Percentiles rank a stretch among this genome's conserved stretches.
These are phyloP conservation scores for Crotalus helleri DNA, from an alignment of 2,113 vertebrate species.

Conservation along the genomic window DNA sequence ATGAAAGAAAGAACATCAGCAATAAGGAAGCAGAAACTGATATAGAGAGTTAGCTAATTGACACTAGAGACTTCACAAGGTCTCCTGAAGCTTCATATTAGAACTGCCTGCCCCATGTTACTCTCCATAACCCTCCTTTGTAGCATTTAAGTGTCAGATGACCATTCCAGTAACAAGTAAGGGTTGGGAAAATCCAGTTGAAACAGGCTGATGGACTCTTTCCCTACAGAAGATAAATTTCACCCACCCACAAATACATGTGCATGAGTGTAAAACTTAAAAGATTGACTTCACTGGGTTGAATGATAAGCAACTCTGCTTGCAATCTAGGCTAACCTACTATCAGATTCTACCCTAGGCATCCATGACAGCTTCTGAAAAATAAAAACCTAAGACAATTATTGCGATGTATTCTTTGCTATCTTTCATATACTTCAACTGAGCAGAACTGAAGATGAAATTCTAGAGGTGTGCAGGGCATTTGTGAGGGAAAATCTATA, in stretches of 20 bases:
- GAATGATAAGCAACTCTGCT: not conserved
- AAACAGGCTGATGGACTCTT: not conserved
- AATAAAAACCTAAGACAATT: not conserved
- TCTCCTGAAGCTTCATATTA: not conserved
- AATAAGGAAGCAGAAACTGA: not conserved
- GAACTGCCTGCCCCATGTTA: not conserved
- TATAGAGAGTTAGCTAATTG: not conserved
- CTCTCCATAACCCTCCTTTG: not conserved
- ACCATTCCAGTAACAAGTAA: not conserved
- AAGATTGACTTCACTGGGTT: not conserved
- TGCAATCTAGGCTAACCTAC: not conserved
- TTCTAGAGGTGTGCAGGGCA: not conserved
- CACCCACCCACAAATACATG: not conserved
- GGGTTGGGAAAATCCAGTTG: too few relatives aligned
- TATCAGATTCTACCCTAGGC: not conserved
- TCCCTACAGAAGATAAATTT: not conserved
- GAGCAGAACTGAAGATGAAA: slow-evolving; percentile 4
- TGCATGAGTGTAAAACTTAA: not conserved
- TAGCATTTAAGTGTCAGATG: not conserved
- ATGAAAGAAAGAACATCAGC: not conserved
- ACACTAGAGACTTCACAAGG: not conserved
- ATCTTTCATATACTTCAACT: slow-evolving; percentile 16
- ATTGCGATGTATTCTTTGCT: slow-evolving; percentile 9
- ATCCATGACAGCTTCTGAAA: not conserved
- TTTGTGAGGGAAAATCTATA: slow-evolving; percentile 17